Conservation (phyloP, 2,113 vertebrate species). For the Phrynosoma blainvillii region DNA sequence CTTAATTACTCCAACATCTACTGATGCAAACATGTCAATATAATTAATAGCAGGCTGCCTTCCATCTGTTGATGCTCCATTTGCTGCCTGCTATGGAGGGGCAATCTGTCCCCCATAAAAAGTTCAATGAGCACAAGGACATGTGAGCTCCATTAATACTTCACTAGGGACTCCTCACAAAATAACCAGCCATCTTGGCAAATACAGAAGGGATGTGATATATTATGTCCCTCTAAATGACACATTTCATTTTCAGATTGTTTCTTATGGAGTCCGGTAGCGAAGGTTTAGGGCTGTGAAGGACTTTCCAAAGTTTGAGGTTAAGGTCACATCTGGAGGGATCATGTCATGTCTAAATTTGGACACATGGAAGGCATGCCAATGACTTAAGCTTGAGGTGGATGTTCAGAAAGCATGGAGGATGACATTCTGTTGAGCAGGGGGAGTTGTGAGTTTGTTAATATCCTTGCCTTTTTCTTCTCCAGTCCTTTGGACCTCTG, state of each 20-base stretch:
- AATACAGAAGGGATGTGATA: background rate
- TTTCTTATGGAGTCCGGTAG: background rate
- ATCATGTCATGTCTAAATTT: background rate
- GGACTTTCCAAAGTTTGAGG: background rate
- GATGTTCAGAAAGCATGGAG: background rate
- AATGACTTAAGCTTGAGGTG: background rate
- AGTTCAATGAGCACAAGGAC: conserved; percentile 5
- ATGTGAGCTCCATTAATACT: conserved; percentile 3
- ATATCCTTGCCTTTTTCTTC: no score
- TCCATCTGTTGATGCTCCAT: conserved; percentile 34
- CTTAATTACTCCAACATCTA: background rate
- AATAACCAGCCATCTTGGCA: background rate
- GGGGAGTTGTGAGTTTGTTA: no score
- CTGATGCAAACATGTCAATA: conserved; percentile 35
- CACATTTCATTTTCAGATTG: background rate
- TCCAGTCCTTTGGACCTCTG: no score
- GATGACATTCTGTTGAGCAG: background rate
- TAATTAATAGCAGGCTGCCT: conserved; percentile 32
- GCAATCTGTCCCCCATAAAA: conserved; percentile 21
- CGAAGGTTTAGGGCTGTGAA: background rate
- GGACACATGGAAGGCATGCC: background rate
- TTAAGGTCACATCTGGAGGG: background rate
- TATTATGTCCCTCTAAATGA: background rate
- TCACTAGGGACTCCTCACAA: conserved; percentile 11
- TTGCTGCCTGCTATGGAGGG: background rate